These are phyloP conservation scores for Drosophila nannoptera DNA, from an alignment of 1,140 invertebrate genomes.

Conservation along the genomic window DNA sequence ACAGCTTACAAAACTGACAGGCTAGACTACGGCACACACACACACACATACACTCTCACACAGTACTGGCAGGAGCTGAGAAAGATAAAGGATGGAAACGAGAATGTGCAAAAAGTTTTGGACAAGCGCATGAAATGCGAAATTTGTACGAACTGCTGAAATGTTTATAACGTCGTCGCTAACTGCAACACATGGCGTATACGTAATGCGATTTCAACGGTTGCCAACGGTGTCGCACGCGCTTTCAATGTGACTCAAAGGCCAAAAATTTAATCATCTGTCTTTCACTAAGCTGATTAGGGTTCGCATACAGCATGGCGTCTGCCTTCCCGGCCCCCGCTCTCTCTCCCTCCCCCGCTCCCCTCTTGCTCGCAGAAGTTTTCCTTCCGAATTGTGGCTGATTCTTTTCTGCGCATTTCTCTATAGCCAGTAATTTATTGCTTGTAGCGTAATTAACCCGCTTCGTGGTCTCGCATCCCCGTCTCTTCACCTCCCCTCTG, in stretches of 20 bases:
- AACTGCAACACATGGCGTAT: conserved; percentile 69
- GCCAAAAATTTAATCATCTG: conserved; percentile 65
- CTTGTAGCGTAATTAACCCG: conserved; percentile 75
- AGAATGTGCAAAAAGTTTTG: conserved; percentile 32
- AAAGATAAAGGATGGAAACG: conserved; percentile 20
- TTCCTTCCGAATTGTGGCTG: not conserved
- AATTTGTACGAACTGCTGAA: conserved; percentile 33
- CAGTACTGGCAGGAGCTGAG: not conserved
- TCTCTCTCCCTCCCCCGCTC: not conserved
- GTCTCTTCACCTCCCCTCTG: not conserved
- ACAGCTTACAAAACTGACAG: conserved; percentile 60
- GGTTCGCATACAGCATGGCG: conserved; percentile 29
- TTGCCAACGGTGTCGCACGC: conserved; percentile 41
- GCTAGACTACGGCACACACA: not conserved
- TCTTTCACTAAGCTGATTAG: conserved; percentile 66
- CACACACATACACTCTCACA: not conserved
- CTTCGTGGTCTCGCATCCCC: conserved; percentile 43
- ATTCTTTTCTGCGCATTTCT: conserved; percentile 38
- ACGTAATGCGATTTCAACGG: conserved; percentile 66
- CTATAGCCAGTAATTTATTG: conserved; percentile 68
- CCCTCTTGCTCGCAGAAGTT: not conserved
- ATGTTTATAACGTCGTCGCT: conserved; percentile 10
- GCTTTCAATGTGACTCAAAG: conserved; percentile 51
- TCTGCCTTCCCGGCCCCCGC: not conserved
- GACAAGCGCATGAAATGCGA: conserved; percentile 31